Percentiles rank a stretch among this genome's conserved stretches.
Conservation (phyloP, 2,113 vertebrate genomes). For the Anolis carolinensis region DNA sequence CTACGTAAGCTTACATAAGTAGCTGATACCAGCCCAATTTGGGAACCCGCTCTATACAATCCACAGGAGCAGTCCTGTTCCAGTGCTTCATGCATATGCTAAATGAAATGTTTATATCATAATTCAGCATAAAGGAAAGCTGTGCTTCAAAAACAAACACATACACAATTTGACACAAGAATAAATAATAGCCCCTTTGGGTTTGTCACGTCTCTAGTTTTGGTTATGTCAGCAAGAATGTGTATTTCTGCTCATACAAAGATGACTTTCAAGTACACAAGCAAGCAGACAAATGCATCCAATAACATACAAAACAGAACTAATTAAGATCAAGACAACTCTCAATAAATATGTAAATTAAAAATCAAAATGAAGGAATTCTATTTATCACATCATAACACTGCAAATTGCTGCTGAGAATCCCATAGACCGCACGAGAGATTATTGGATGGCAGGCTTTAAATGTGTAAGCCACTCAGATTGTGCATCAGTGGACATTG, state of each 20-base stretch:
- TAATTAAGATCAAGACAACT: constrained; percentile 80
- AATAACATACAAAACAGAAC: constrained; percentile 66
- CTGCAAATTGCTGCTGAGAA: constrained; percentile 72
- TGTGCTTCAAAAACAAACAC: neutral
- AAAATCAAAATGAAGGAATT: constrained; percentile 80
- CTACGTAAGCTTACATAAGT: too few relatives aligned
- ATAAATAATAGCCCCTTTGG: constrained; percentile 5
- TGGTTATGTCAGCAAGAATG: constrained; percentile 29
- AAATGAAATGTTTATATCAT: constrained; percentile 23
- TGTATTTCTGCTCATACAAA: constrained; percentile 55
- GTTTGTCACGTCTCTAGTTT: constrained; percentile 19
- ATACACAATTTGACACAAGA: neutral
- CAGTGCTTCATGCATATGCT: constrained; percentile 40
- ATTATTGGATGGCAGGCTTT: constrained; percentile 29
- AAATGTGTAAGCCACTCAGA: constrained; percentile 40
- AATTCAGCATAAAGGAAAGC: constrained; percentile 30
- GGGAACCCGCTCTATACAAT: neutral
- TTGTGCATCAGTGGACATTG: neutral
- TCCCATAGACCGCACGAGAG: constrained; percentile 52
- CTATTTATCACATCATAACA: constrained; percentile 79
- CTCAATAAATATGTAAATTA: constrained; percentile 81
- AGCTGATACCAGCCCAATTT: too few relatives aligned
- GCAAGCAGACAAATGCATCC: constrained; percentile 50
- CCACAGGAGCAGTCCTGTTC: neutral
- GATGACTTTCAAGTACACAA: constrained; percentile 56